A percentile compares a stretch with the other conserved stretches of the same genome.
Conservation (phyloP, 2,113 vertebrate species). For the Triplophysa siluroides region DNA sequence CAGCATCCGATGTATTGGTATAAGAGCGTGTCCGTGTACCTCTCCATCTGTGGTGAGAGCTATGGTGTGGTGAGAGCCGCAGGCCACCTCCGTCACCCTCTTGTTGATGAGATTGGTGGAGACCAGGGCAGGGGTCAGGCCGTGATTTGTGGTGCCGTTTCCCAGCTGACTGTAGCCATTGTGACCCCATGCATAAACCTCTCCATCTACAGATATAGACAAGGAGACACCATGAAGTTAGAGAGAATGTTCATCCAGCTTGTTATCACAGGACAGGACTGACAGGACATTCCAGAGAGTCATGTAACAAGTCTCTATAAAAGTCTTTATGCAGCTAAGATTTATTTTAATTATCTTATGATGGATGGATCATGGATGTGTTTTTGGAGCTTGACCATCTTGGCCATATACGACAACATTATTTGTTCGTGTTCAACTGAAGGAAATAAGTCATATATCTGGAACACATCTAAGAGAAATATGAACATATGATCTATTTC, state of each 20-base stretch:
- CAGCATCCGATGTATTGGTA: not conserved
- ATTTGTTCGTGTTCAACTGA: no score
- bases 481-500: no score
- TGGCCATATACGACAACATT: no score
- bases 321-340: no score
- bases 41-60: slow-evolving; percentile 92
- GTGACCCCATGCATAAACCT: slow-evolving; percentile 97
- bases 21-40: slow-evolving; percentile 69
- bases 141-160: slow-evolving; percentile 91
- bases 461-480: no score
- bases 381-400: no score
- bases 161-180: slow-evolving; percentile 96
- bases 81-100: slow-evolving; percentile 90
- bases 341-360: no score
- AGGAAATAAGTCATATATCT: no score
- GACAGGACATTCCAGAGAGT: no score
- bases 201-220: slow-evolving; percentile 81
- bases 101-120: slow-evolving; percentile 94
- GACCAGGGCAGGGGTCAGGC: slow-evolving; percentile 85
- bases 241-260: not conserved
- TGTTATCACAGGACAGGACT: no score
- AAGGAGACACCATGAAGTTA: not conserved
- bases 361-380: no score
- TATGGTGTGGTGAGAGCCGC: slow-evolving; percentile 96
- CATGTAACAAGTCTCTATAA: not conserved